Evolutionary conservation across 1,140 invertebrate genomes (phyloP).

Genomic region (Drosophila lini): DNA sequence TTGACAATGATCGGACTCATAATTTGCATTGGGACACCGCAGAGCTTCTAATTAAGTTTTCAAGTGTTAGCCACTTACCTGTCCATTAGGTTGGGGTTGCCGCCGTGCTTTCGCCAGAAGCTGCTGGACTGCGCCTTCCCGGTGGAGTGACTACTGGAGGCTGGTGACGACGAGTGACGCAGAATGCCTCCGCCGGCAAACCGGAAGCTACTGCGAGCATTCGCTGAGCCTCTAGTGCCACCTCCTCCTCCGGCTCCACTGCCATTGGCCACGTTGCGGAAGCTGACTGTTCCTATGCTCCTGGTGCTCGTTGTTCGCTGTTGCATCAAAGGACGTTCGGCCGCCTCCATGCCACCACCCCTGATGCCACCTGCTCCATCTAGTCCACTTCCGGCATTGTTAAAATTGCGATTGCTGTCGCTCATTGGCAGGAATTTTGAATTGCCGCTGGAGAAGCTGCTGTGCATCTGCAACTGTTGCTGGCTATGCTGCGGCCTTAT

Average conservation of each 20-base stretch:
- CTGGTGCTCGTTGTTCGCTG: conserved; percentile 43
- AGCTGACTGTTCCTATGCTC: conserved; percentile 57
- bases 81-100: conserved; percentile 79
- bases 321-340: conserved; percentile 58
- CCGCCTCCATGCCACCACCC: conserved; percentile 26
- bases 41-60: conserved; percentile 46
- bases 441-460: conserved; percentile 64
- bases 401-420: conserved; percentile 70
- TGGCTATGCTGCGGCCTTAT: conserved; percentile 85
- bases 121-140: conserved; percentile 52
- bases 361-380: conserved; percentile 2
- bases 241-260: conserved; percentile 18
- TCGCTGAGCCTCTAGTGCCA: conserved; percentile 24
- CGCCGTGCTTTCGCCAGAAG: conserved; percentile 77
- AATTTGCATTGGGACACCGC: conserved; percentile 24
- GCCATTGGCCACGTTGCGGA: conserved; percentile 55
- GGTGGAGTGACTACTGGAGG: conserved; percentile 30
- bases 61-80: conserved; percentile 54
- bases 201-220: conserved; percentile 63
- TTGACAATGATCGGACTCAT: background rate
- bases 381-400: conserved; percentile 28
- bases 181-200: conserved; percentile 67
- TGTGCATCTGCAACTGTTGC: conserved; percentile 78
- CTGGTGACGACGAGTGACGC: conserved; percentile 67
- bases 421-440: conserved; percentile 60